Conservation (phyloP, 2,113 vertebrate genomes). For the Grammomys surdaster region DNA sequence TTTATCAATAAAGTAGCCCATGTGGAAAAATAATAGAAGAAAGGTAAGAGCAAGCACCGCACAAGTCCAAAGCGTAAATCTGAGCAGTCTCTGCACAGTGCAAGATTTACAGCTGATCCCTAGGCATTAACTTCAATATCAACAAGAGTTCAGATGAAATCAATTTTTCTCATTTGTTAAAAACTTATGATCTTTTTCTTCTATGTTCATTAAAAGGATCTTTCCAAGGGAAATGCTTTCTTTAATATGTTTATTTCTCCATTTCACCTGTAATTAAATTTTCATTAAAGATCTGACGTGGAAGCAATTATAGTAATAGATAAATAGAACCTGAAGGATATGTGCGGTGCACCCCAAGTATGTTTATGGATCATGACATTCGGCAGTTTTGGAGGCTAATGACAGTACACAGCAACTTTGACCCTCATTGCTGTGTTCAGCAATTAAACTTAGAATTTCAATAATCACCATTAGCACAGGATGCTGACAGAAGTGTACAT, state of each 20-base stretch:
- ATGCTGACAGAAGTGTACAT: not conserved
- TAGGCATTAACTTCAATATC: slow-evolving; percentile 2
- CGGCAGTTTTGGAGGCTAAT: not conserved
- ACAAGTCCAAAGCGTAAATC: slow-evolving; percentile 70
- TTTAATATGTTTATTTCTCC: slow-evolving; percentile 27
- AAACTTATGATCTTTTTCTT: not conserved
- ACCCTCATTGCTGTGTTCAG: not conserved
- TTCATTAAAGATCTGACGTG: slow-evolving; percentile 4
- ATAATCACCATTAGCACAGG: not conserved
- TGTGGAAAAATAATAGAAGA: slow-evolving; percentile 76
- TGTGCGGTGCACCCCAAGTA: not conserved
- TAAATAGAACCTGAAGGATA: not conserved
- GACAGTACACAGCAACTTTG: not conserved
- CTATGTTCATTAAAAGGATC: not conserved
- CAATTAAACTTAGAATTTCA: not conserved
- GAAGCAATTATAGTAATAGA: slow-evolving; percentile 21
- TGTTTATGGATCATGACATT: not conserved
- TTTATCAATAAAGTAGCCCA: slow-evolving; percentile 85
- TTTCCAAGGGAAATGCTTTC: slow-evolving; percentile 17
- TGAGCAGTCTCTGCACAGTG: slow-evolving; percentile 2
- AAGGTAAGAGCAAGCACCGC: slow-evolving; percentile 74
- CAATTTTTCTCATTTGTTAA: slow-evolving; percentile 18
- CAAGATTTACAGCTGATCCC: not conserved
- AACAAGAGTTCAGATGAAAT: slow-evolving; percentile 51
- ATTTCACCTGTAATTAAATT: slow-evolving; percentile 25